A percentile compares a stretch with the other conserved stretches of the same genome.
Evolutionary conservation across 1,140 invertebrate species (phyloP).

Genomic region (Scaptomyza pallida): DNA sequence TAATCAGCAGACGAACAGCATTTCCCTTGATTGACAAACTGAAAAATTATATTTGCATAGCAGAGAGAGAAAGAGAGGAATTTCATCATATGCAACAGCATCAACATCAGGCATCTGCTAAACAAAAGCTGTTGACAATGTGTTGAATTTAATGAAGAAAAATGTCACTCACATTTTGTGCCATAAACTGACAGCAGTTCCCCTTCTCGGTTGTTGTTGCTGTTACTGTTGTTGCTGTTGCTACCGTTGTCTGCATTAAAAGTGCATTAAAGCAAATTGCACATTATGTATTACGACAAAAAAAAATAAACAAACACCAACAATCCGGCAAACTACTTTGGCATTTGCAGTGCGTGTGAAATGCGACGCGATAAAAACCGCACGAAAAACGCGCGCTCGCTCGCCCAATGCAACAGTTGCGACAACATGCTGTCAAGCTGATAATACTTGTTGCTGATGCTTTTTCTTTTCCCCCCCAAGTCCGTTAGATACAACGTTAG

Average conservation of each 20-base stretch:
- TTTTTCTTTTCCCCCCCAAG: constrained; percentile 11
- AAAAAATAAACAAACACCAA: constrained; percentile 9
- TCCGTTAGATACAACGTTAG: constrained; percentile 41
- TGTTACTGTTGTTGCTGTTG: constrained; percentile 13
- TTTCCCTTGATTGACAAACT: constrained; percentile 40
- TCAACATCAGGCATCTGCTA: constrained; percentile 11
- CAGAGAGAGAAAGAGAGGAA: background rate
- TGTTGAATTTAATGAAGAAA: constrained; percentile 59
- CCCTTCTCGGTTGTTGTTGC: constrained; percentile 2
- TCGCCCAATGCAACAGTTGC: constrained; percentile 28
- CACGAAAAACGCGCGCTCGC: constrained; percentile 29
- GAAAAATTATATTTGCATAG: constrained; percentile 30
- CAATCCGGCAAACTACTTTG: background rate
- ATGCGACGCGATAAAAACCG: constrained; percentile 30
- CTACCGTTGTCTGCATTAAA: constrained; percentile 51
- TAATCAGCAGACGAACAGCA: background rate
- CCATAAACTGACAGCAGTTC: constrained; percentile 27
- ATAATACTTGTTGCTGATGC: constrained; percentile 38
- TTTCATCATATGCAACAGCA: constrained; percentile 1
- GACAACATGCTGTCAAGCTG: constrained; percentile 51
- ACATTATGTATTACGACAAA: constrained; percentile 37
- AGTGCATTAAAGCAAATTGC: constrained; percentile 55
- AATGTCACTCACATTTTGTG: constrained; percentile 52
- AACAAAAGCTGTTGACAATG: constrained; percentile 48
- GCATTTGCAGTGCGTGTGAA: constrained; percentile 43